Evolutionary conservation across 1,140 invertebrate species (phyloP).

Genomic region (Gonioctena quinquepunctata): DNA sequence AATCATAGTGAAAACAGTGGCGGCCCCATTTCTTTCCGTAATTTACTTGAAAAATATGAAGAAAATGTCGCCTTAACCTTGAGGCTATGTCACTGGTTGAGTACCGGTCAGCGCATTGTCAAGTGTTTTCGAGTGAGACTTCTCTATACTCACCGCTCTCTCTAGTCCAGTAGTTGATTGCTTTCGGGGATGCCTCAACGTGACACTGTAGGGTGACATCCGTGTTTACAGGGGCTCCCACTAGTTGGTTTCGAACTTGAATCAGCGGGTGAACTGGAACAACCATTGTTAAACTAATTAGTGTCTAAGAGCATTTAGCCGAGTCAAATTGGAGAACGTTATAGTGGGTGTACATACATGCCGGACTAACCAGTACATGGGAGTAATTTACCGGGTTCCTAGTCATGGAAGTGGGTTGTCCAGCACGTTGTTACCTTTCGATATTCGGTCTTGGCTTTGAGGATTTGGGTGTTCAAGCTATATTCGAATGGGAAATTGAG

Average conservation of each 20-base stretch:
- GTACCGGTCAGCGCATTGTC: slow-evolving; percentile 12
- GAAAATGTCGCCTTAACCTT: too few species aligned
- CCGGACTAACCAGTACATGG: not conserved
- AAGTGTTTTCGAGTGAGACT: slow-evolving; percentile 3
- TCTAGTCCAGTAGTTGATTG: slow-evolving; percentile 86
- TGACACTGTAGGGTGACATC: slow-evolving; percentile 85
- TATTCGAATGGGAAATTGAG: too few species aligned
- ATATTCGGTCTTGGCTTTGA: not conserved
- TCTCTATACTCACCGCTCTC: slow-evolving; percentile 69
- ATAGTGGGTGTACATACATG: not conserved
- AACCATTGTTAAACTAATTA: slow-evolving; percentile 29
- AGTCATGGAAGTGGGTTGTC: not conserved
- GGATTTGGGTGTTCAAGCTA: not conserved
- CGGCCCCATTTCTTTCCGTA: too few species aligned
- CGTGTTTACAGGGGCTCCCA: slow-evolving; percentile 77
- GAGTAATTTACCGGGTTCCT: not conserved
- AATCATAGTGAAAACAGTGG: too few species aligned
- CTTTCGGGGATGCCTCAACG: slow-evolving; percentile 83
- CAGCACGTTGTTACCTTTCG: not conserved
- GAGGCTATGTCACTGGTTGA: slow-evolving; percentile 5
- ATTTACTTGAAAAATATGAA: too few species aligned
- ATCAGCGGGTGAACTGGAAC: slow-evolving; percentile 80
- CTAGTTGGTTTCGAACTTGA: slow-evolving; percentile 81
- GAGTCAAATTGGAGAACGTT: slow-evolving; percentile 2
- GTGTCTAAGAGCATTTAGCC: slow-evolving; percentile 8